These are phyloP conservation scores for Rhadina sibilatrix DNA, from an alignment of 2,113 vertebrate species.

Conservation along the genomic window DNA sequence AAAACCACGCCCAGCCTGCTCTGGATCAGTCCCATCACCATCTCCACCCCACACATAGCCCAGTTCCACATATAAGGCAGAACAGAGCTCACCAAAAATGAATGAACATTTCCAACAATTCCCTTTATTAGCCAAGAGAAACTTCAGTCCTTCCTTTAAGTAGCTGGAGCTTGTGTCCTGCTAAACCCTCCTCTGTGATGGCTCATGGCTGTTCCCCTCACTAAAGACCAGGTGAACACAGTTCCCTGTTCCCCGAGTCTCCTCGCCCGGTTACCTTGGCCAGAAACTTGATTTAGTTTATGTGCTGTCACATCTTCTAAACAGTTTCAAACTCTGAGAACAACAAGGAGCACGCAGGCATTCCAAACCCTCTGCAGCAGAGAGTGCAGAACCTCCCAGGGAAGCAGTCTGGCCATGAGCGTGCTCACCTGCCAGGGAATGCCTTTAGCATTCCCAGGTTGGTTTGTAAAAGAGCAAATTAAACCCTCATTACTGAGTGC, in stretches of 20 bases:
- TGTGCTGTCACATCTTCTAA: neutral
- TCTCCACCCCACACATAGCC: neutral
- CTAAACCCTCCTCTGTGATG: neutral
- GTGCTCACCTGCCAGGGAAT: neutral
- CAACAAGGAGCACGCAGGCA: neutral
- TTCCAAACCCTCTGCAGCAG: neutral
- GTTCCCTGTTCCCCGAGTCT: neutral
- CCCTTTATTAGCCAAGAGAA: neutral
- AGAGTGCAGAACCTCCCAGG: neutral
- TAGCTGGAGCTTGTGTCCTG: neutral
- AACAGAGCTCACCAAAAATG: neutral
- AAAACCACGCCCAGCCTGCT: too few species aligned
- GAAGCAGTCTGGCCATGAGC: fast-evolving
- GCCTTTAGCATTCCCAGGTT: neutral
- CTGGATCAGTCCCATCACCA: fast-evolving
- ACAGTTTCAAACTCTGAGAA: neutral
- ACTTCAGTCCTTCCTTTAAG: neutral
- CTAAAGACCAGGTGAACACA: fast-evolving
- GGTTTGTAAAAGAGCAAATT: neutral
- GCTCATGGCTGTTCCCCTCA: neutral
- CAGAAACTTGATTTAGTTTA: neutral
- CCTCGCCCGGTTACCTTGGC: neutral
- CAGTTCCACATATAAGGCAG: fast-evolving
- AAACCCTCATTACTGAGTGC: neutral
- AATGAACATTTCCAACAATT: neutral